Evolutionary conservation across 1,140 invertebrate genomes (phyloP), one percentile per base, ranked within the genome.

Genomic region (Leptopilina boulardi): DNA sequence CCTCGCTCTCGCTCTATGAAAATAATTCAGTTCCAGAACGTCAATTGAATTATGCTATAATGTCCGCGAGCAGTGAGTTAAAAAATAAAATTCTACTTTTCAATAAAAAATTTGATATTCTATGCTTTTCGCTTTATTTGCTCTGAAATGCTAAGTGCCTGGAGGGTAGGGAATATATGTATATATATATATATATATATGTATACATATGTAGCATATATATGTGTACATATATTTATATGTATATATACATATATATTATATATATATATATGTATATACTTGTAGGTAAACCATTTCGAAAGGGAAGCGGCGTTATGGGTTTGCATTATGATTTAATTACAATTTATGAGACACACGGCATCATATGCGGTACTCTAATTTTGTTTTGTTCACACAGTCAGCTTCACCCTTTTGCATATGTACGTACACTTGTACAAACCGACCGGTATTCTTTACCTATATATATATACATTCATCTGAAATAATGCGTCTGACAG

Each of bases 321-420:
- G 77, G 77, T 77, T 77, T 81, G 80, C 81, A 87, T 84, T 84
- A 84, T 83, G 81, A 84, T 85, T 85, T 85, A 85, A 85, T 87
- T 85, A 87, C 82, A 87, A 87, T 85, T 87, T 87, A 86, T 86
- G 84, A 80, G 84, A 83, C 82, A 83, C 82, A 75, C 79, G 78
- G 80, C 82, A 84, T 82, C 82, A 81, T 80, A 76, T 78, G 78
- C 71, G 77, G 30, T 76, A 82, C 79, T 82, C 80, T 82, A 84
- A 86, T 86, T 86, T 81, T 79, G 80, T 77, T 73, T 85, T 78
- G 71, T 75, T 73, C 19, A 23, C 19, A 23, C 56, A 13, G 21
- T n/a, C 56, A 66, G 21, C 26, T 66, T 66, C 59, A 6, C 59
- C 59, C 56, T 59, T 59, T n/a, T 66, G 26, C 26, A 34, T 30